A percentile compares a stretch with the other conserved stretches of the same genome.
phyloP scores from a whole-genome alignment of 2,113 vertebrate species.

The Himantopus leucocephalus region DNA sequence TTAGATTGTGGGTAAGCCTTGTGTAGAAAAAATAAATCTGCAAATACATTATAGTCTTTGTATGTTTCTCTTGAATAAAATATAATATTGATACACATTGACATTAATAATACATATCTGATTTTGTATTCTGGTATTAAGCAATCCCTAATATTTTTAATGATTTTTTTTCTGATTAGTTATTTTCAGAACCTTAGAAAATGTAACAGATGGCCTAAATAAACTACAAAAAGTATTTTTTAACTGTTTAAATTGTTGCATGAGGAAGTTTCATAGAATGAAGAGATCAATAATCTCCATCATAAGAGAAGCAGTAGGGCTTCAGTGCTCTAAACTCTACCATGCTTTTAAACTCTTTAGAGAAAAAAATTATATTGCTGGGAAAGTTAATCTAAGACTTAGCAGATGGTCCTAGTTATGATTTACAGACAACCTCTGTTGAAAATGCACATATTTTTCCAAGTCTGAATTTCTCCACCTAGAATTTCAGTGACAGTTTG shows the following conservation, averaged over 20 bases:
- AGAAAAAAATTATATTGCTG: not conserved
- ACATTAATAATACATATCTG: not conserved
- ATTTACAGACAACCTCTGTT: not conserved
- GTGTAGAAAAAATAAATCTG: not conserved
- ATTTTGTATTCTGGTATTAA: not conserved
- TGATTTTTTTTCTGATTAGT: accelerated
- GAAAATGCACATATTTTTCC: not conserved
- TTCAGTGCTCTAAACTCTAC: not conserved
- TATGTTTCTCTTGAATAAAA: not conserved
- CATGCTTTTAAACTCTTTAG: not conserved
- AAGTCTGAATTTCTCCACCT: not conserved
- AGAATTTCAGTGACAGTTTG: not conserved
- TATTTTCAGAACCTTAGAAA: not conserved
- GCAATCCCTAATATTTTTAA: not conserved
- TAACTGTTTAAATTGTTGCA: not conserved
- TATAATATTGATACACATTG: accelerated
- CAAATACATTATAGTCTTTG: not conserved
- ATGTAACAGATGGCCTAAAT: not conserved
- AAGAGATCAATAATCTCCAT: not conserved
- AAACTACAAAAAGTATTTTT: not conserved
- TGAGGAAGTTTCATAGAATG: not conserved
- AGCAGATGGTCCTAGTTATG: not conserved
- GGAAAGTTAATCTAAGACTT: not conserved
- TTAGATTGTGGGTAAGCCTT: not conserved
- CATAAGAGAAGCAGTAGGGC: not conserved